Percentiles rank a stretch among this genome's conserved stretches.
These are phyloP conservation scores for Orthonyx spaldingii DNA, from an alignment of 2,113 vertebrate genomes.

Conservation along the genomic window DNA sequence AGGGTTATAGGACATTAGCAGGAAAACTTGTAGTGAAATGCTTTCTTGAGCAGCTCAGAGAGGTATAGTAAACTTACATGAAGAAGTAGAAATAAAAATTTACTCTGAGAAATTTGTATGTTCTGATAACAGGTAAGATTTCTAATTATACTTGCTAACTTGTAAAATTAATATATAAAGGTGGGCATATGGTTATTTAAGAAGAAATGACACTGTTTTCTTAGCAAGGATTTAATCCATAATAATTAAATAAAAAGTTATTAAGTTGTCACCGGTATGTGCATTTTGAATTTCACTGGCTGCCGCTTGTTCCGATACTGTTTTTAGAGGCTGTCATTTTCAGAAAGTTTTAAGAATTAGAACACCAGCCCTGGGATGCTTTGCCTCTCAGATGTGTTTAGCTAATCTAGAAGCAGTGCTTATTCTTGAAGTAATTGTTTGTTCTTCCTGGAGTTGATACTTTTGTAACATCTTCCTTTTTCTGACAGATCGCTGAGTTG, in stretches of 20 bases:
- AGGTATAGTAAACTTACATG: background rate
- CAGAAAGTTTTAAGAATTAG: background rate
- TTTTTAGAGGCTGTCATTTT: background rate
- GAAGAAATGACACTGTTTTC: background rate
- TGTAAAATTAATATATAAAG: background rate
- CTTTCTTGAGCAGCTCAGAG: background rate
- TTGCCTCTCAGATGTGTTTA: background rate
- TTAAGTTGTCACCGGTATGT: background rate
- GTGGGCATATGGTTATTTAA: background rate
- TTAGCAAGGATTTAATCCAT: background rate
- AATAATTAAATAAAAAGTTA: background rate
- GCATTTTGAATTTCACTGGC: background rate
- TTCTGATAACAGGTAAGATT: background rate
- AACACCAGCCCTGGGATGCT: background rate
- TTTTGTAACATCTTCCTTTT: background rate
- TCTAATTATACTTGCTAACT: background rate
- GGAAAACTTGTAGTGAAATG: background rate
- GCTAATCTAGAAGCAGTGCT: background rate
- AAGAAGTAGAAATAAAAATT: background rate
- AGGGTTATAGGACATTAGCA: background rate
- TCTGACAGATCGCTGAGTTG: constrained; percentile 85
- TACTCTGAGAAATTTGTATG: background rate
- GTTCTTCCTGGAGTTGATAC: background rate
- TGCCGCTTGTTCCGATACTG: background rate
- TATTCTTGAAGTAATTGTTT: background rate